Evolutionary conservation across 2,797 vertebrate genomes (phyloP).

Genomic region (Eleutherodactylus coqui): DNA sequence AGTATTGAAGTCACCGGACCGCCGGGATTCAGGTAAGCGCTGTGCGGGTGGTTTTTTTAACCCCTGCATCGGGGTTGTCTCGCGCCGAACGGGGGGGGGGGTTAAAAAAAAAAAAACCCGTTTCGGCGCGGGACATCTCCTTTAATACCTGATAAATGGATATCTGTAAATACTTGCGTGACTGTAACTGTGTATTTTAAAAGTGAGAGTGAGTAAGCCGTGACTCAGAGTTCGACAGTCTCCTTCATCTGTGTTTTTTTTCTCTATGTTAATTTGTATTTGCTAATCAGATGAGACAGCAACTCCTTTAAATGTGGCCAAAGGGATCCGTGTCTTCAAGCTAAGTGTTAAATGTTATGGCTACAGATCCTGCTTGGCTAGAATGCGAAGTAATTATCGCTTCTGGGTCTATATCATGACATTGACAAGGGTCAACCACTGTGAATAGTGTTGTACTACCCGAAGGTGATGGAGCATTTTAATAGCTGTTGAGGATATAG

Average conservation of each 20-base stretch:
- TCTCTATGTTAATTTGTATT: conserved; percentile 50
- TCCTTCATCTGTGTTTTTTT: conserved; percentile 22
- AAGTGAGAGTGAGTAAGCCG: neutral
- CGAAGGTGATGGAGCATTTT: neutral
- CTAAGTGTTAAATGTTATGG: conserved; percentile 14
- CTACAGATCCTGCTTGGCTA: conserved; percentile 12
- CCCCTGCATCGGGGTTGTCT: no score
- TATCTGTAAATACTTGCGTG: conserved; percentile 27
- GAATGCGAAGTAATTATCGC: conserved; percentile 37
- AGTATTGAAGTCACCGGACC: no score
- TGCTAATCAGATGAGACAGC: conserved; percentile 51
- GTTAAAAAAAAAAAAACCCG: no score
- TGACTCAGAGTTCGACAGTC: conserved; percentile 49
- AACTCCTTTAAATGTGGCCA: conserved; percentile 30
- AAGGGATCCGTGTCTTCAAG: conserved; percentile 45
- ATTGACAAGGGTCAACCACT: conserved; percentile 24
- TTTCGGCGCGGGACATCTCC: no score
- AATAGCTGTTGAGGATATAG: neutral
- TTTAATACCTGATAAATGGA: conserved; percentile 7
- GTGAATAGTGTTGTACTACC: neutral
- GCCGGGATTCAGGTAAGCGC: no score
- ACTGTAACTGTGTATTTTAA: conserved; percentile 26
- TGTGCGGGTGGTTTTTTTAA: no score
- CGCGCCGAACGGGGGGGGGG: no score
- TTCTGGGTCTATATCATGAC: conserved; percentile 24